These are phyloP conservation scores for Poliocrania exsul DNA, from an alignment of 2,797 vertebrate species.

Conservation along the genomic window DNA sequence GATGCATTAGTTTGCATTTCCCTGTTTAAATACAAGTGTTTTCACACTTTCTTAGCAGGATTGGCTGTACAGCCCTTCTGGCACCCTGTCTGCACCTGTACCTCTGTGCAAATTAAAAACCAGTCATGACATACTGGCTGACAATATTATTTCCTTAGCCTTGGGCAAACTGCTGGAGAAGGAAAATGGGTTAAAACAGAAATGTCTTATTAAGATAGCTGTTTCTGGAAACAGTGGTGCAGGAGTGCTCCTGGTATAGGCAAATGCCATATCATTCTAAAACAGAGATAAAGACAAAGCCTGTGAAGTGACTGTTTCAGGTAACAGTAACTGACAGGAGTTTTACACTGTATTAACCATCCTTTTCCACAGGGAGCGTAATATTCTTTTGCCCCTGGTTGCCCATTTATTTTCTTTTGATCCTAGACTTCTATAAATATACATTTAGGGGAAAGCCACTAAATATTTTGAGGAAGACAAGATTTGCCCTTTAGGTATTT, in stretches of 20 bases:
- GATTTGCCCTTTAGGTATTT: background rate
- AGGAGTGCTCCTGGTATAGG: background rate
- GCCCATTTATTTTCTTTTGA: background rate
- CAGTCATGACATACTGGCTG: background rate
- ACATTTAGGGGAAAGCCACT: background rate
- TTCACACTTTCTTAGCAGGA: background rate
- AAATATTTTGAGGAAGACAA: background rate
- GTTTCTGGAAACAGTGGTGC: background rate
- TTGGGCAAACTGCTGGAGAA: background rate
- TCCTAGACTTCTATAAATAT: background rate
- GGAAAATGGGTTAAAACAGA: background rate
- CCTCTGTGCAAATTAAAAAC: background rate
- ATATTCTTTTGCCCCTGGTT: background rate
- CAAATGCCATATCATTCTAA: background rate
- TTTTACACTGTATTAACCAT: background rate
- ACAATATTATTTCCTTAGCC: background rate
- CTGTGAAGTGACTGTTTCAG: background rate
- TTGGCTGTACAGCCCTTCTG: background rate
- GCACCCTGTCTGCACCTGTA: background rate
- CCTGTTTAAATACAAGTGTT: background rate
- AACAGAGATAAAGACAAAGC: background rate
- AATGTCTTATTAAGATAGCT: background rate
- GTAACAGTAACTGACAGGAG: background rate
- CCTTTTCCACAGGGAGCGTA: background rate
- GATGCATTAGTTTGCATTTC: background rate